Base-by-base conservation (phyloP, 1,140 invertebrate species). In the Colletes latitarsis region DNA sequence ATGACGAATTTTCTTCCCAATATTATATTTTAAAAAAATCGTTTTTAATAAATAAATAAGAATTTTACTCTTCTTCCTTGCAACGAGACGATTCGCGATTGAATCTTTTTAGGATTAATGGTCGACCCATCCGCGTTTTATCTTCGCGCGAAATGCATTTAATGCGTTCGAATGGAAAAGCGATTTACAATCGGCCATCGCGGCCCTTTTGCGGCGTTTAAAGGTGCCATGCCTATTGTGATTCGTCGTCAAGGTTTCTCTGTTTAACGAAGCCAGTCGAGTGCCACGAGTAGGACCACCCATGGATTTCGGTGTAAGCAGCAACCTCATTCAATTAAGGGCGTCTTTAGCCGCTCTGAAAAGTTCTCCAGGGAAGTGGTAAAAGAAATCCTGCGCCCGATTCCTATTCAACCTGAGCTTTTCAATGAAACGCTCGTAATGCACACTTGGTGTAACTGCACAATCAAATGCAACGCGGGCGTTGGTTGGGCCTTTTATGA, bases 181-280 rank as follows among this genome's bases (percentile, higher is more conserved):
- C 5, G 55, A 77, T 77, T 60, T 77, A 52, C 55, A 15, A 19
- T 19, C 12, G 17, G 30, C 17, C 52, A 70, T 70, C 74, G 49
- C 39, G 39, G 21, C 5, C 43, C n/a, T 60, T 30, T 60, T 70
- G 55, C 9, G 9, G 0, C 14, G 4, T 2, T 0, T 12, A 4
- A 60, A 68, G 14, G 15, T 49, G 57, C 6, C 19, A 39, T 21
- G n/a, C 19, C 30, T 17, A 30, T 68, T 71, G 60, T 49, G 72
- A 78, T 64, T 46, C 30, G 49, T 46, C 39, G 46, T 8, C 14
- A 17, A 43, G 43, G 30, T 49, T 77, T 46, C 53, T n/a, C 30
- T 39, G 46, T 70, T 60, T 55, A 77, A 77, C 57, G 58, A 63
- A 62, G 68, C 4, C 57, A 10, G 67, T 41, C n/a, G 17, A 78